Percentiles rank a stretch among this genome's conserved stretches.
phyloP scores from a whole-genome alignment of 2,797 vertebrate genomes.

The Champsocephalus gunnari region DNA sequence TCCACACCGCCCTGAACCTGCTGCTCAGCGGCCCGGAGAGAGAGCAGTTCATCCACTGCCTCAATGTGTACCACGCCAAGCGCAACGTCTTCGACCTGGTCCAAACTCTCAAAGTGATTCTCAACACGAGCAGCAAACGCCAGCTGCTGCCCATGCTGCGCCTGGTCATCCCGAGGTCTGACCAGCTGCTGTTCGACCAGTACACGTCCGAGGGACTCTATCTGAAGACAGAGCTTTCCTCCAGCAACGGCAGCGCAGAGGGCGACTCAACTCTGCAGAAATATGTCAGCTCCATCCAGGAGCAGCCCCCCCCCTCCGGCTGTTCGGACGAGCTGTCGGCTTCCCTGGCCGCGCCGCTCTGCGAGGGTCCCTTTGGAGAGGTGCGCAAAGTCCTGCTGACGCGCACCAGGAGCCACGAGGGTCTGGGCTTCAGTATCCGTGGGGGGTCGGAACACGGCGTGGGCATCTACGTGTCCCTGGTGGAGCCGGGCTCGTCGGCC shows the following conservation, averaged over 20 bases:
- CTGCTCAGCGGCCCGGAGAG: slow-evolving; percentile 91
- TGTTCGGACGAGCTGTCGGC: slow-evolving; percentile 53
- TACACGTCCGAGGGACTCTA: slow-evolving; percentile 95
- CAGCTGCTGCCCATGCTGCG: slow-evolving; percentile 94
- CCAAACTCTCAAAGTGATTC: slow-evolving; percentile 91
- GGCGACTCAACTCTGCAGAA: slow-evolving; percentile 49
- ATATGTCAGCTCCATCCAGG: slow-evolving; percentile 60
- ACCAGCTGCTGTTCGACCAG: slow-evolving; percentile 96
- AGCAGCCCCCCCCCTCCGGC: slow-evolving; percentile 48
- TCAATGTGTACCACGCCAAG: slow-evolving; percentile 93
- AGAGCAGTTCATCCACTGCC: slow-evolving; percentile 93
- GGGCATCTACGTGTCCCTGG: slow-evolving; percentile 94
- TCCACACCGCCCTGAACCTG: slow-evolving; percentile 91
- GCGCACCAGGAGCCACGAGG: slow-evolving; percentile 91
- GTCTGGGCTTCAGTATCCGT: slow-evolving; percentile 96
- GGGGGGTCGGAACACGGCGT: slow-evolving; percentile 95
- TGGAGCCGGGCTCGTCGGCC: slow-evolving; percentile 93
- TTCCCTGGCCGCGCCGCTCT: neutral
- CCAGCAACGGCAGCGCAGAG: slow-evolving; percentile 55
- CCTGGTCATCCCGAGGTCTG: slow-evolving; percentile 93
- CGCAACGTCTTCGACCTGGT: slow-evolving; percentile 97
- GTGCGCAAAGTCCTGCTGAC: slow-evolving; percentile 89
- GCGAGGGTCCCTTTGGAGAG: slow-evolving; percentile 68
- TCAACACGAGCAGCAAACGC: slow-evolving; percentile 88
- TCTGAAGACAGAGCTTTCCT: slow-evolving; percentile 80